These are phyloP conservation scores for Diadema setosum DNA, from an alignment of 35 echinoderm and acorn worm species.

Conservation along the genomic window DNA sequence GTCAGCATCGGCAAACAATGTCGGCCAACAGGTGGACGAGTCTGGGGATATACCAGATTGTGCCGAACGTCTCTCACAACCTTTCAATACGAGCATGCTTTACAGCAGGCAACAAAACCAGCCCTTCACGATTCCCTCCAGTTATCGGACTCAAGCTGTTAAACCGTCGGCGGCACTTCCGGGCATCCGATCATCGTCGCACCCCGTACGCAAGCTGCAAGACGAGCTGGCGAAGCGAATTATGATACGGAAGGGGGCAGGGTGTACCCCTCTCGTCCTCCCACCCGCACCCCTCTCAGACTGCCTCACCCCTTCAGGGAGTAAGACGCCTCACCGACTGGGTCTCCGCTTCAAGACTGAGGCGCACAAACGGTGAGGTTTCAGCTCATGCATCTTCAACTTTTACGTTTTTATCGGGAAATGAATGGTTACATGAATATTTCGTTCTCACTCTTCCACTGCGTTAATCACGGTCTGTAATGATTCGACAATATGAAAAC, in stretches of 20 bases:
- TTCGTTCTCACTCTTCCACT: too few species aligned
- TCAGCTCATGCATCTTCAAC: too few species aligned
- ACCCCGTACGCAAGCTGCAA: neutral
- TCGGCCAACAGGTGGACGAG: neutral
- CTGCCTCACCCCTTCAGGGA: constrained; percentile 59
- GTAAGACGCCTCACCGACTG: constrained; percentile 54
- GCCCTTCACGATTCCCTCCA: neutral
- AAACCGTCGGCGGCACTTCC: neutral
- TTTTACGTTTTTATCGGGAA: too few species aligned
- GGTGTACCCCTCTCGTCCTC: neutral
- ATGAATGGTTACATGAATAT: too few species aligned
- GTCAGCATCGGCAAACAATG: neutral
- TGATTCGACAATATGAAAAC: too few species aligned
- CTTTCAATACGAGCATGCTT: neutral
- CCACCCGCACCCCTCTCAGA: constrained; percentile 81
- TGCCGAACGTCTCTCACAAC: neutral
- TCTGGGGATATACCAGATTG: neutral
- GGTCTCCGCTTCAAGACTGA: constrained; percentile 85
- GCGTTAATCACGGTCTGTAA: too few species aligned
- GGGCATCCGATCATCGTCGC: neutral
- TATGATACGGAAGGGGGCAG: neutral
- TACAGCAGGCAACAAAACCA: neutral
- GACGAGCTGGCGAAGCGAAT: neutral
- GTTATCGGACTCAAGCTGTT: neutral
- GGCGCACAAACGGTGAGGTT: constrained; percentile 78